Conservation (phyloP, 2,888 invertebrate species). For the Tiphia femorata region DNA sequence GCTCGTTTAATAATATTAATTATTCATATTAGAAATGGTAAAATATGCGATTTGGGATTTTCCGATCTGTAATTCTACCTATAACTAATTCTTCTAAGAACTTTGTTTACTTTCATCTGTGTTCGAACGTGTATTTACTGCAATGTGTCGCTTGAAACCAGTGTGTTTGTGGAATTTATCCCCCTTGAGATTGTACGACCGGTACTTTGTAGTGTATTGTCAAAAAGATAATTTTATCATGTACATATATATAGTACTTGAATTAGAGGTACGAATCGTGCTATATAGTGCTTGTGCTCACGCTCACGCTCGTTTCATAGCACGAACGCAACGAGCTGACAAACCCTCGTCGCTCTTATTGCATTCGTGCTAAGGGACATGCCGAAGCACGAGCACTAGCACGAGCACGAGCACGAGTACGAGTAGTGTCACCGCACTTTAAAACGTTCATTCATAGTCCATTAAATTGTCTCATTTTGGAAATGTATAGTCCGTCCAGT, state of each 20-base stretch:
- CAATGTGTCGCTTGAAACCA: constrained; percentile 12
- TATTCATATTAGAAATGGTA: too few relatives aligned
- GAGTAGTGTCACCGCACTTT: too few relatives aligned
- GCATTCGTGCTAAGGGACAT: too few relatives aligned
- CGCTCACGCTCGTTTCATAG: too few relatives aligned
- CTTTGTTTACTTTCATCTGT: constrained; percentile 9
- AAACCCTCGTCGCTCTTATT: constrained; percentile 17
- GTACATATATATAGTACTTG: constrained; percentile 40
- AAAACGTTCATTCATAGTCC: constrained; percentile 14
- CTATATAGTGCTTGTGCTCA: constrained; percentile 17
- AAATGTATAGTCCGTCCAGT: constrained; percentile 58
- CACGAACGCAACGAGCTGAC: constrained; percentile 8
- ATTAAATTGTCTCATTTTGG: constrained; percentile 34
- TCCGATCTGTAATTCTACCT: too few relatives aligned
- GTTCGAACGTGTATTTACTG: constrained; percentile 15
- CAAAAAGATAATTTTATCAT: constrained; percentile 14
- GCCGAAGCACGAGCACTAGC: too few relatives aligned
- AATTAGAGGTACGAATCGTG: too few relatives aligned
- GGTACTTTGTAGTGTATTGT: constrained; percentile 13
- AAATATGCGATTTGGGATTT: too few relatives aligned
- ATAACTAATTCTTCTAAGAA: too few relatives aligned
- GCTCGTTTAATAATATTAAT: too few relatives aligned
- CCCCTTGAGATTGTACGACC: constrained; percentile 12
- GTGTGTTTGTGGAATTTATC: constrained; percentile 1
- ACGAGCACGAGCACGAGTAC: too few relatives aligned